These are phyloP conservation scores for Drosophila pallidifrons DNA, from an alignment of 1,140 invertebrate genomes.

Conservation along the genomic window DNA sequence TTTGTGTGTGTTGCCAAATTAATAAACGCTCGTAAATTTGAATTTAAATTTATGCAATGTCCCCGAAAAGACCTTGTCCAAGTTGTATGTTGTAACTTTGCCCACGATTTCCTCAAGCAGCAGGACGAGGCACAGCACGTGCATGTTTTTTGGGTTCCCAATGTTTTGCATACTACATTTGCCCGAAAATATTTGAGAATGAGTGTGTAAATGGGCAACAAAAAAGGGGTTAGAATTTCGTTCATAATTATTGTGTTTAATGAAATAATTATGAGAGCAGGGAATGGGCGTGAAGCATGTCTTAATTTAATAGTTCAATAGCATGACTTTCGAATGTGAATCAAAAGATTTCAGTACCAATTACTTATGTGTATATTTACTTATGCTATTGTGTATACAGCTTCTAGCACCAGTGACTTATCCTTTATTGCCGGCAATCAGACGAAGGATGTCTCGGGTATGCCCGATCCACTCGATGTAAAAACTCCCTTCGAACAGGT, in stretches of 20 bases:
- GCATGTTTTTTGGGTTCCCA: conserved; percentile 38
- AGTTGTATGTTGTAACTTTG: background rate
- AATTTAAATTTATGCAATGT: conserved; percentile 75
- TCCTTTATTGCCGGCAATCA: conserved; percentile 75
- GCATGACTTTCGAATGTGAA: conserved; percentile 2
- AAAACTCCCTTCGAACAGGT: conserved; percentile 69
- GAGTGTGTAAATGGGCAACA: conserved; percentile 29
- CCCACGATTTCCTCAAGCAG: conserved; percentile 1
- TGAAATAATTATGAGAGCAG: conserved; percentile 7
- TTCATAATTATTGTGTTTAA: conserved; percentile 31
- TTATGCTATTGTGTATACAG: conserved; percentile 36
- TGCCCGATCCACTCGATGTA: conserved; percentile 78
- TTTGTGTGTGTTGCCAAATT: conserved; percentile 60
- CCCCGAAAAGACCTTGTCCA: conserved; percentile 10
- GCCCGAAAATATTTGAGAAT: conserved; percentile 4
- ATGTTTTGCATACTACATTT: conserved; percentile 56
- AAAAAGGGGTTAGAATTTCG: conserved; percentile 9
- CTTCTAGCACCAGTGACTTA: conserved; percentile 84
- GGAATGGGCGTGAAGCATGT: conserved; percentile 12
- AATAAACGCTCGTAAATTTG: conserved; percentile 75
- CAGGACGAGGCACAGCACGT: conserved; percentile 33
- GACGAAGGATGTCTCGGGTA: conserved; percentile 74
- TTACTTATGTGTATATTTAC: too few relatives aligned
- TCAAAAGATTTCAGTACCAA: background rate
- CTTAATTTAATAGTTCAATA: background rate